phyloP scores from a whole-genome alignment of 2,797 vertebrate species.

The Zenarchopterus dispar region DNA sequence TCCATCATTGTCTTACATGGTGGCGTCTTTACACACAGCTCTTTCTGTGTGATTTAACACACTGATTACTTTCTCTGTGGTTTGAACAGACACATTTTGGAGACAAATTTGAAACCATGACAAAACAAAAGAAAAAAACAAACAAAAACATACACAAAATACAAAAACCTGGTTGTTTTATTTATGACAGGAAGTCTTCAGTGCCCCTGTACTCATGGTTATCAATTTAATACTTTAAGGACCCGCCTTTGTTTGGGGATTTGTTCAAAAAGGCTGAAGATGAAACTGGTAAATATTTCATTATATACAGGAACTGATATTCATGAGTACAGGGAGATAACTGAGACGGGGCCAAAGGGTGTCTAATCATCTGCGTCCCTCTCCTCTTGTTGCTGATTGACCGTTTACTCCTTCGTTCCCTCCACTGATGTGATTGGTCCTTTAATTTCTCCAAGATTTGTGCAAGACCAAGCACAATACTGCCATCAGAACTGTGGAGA shows the following conservation, averaged over 20 bases:
- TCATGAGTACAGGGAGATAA: slow-evolving; percentile 69
- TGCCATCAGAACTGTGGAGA: slow-evolving; percentile 76
- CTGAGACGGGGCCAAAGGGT: slow-evolving; percentile 32
- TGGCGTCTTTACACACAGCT: slow-evolving; percentile 35
- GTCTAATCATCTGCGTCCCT: slow-evolving; percentile 56
- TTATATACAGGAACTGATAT: slow-evolving; percentile 79
- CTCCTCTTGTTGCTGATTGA: slow-evolving; percentile 53
- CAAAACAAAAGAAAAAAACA: slow-evolving; percentile 5
- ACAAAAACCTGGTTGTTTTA: slow-evolving; percentile 62
- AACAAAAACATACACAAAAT: slow-evolving; percentile 47
- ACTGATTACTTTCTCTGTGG: slow-evolving; percentile 24
- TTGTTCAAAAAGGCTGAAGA: slow-evolving; percentile 78
- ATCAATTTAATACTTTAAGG: slow-evolving; percentile 84
- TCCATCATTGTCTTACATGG: slow-evolving; percentile 53
- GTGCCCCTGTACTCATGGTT: slow-evolving; percentile 75
- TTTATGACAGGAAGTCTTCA: slow-evolving; percentile 50
- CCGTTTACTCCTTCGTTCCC: slow-evolving; percentile 49
- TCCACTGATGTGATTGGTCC: slow-evolving; percentile 54
- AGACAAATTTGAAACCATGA: slow-evolving; percentile 54
- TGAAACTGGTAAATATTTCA: slow-evolving; percentile 76
- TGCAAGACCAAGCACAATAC: slow-evolving; percentile 31
- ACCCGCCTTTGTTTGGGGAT: slow-evolving; percentile 84
- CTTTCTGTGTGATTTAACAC: slow-evolving; percentile 32
- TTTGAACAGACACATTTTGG: slow-evolving; percentile 37
- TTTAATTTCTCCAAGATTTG: slow-evolving; percentile 19